These are phyloP conservation scores for Picus viridis DNA, from an alignment of 2,797 vertebrate genomes.

Conservation along the genomic window DNA sequence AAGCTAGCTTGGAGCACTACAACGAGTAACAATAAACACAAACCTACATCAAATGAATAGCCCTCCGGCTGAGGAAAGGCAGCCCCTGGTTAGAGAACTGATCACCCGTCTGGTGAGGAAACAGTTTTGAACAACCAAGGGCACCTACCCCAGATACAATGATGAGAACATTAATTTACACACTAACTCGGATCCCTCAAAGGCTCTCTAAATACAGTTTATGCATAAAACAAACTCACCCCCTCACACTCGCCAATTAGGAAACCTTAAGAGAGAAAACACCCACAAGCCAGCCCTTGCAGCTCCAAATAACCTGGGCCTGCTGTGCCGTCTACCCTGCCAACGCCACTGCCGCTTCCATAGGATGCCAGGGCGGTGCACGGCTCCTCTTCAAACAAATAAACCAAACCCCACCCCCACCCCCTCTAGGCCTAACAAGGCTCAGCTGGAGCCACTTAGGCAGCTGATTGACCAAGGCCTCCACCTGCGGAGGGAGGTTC, in stretches of 20 bases:
- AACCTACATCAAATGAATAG: neutral
- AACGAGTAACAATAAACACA: neutral
- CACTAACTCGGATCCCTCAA: neutral
- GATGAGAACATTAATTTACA: neutral
- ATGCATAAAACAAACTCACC: neutral
- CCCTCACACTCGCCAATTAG: neutral
- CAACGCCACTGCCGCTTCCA: neutral
- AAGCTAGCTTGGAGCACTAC: neutral
- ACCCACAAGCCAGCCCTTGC: neutral
- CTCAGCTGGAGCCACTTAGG: neutral
- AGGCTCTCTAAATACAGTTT: neutral
- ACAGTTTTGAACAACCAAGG: neutral
- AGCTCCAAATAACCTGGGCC: neutral
- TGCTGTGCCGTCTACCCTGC: fast-evolving
- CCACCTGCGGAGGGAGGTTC: neutral
- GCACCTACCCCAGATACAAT: neutral
- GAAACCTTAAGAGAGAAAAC: neutral
- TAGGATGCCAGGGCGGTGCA: neutral
- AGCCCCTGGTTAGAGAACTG: neutral
- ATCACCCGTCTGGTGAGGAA: neutral
- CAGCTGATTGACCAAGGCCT: neutral
- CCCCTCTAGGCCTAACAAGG: neutral
- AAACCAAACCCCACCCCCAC: neutral
- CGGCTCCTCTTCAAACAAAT: neutral
- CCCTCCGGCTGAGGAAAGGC: neutral